These are phyloP conservation scores for Gasterosteus nipponicus DNA, from an alignment of 2,113 vertebrate species.

Conservation along the genomic window DNA sequence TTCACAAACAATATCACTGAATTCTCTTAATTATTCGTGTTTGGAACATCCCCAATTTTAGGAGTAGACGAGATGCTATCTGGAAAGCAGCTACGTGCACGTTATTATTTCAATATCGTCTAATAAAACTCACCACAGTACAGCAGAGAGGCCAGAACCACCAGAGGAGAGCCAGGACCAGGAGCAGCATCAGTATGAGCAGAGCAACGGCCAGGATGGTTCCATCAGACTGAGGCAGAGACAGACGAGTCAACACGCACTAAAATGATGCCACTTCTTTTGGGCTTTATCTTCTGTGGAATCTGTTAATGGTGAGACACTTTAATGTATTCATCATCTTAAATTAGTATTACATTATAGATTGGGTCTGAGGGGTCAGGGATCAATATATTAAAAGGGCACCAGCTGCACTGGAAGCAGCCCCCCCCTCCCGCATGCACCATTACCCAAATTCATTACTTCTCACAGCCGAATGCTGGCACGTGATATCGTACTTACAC, in stretches of 20 bases:
- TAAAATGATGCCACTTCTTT: background rate
- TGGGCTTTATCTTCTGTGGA: background rate
- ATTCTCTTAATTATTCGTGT: slow-evolving; percentile 13
- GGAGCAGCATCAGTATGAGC: slow-evolving; percentile 92
- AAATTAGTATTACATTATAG: background rate
- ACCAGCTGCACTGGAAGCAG: background rate
- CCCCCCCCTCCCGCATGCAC: background rate
- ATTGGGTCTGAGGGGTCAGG: background rate
- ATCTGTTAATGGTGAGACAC: slow-evolving; percentile 7
- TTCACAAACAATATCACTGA: background rate
- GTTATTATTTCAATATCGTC: slow-evolving; percentile 14
- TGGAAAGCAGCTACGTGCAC: slow-evolving; percentile 10
- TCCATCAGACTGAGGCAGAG: slow-evolving; percentile 89
- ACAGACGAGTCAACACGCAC: slow-evolving; percentile 51
- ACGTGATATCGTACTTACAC: slow-evolving; percentile 84
- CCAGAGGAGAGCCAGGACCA: slow-evolving; percentile 92
- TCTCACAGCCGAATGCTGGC: background rate
- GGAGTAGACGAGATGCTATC: slow-evolving; percentile 7
- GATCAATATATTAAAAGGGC: background rate
- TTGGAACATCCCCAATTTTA: slow-evolving; percentile 6
- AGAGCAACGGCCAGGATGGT: slow-evolving; percentile 94
- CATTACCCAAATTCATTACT: background rate
- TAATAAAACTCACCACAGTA: slow-evolving; percentile 91
- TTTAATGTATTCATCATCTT: slow-evolving; percentile 4
- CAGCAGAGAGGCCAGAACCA: slow-evolving; percentile 99